Evolutionary conservation across 2,797 vertebrate genomes (phyloP).

Genomic region (Pempheris klunzingeri): DNA sequence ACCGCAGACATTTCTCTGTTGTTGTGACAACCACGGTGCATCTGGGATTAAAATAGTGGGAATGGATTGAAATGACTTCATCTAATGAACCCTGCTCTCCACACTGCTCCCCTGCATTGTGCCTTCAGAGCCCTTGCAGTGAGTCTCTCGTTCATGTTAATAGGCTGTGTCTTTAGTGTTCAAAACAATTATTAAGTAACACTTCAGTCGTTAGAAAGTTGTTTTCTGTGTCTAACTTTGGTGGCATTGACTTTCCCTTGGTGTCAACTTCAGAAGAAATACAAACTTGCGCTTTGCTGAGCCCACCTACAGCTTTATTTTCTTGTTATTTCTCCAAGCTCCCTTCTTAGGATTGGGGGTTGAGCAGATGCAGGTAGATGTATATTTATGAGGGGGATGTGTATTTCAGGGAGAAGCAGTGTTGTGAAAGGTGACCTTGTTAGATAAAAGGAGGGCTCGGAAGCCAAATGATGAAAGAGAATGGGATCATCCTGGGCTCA

Average conservation of each 20-base stretch:
- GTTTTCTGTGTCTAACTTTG: conserved; percentile 50
- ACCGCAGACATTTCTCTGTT: conserved; percentile 19
- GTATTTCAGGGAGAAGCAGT: conserved; percentile 77
- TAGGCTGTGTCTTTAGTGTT: conserved; percentile 36
- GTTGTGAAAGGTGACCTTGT: conserved; percentile 85
- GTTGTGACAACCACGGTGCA: conserved; percentile 36
- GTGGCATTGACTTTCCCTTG: conserved; percentile 62
- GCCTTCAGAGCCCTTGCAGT: conserved; percentile 21
- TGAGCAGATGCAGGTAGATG: conserved; percentile 80
- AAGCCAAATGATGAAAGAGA: conserved; percentile 85
- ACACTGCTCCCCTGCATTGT: conserved; percentile 9
- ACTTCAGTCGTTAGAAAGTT: conserved; percentile 42
- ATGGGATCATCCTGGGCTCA: conserved; percentile 82
- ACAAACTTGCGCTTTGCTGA: conserved; percentile 60
- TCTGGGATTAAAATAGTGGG: conserved; percentile 62
- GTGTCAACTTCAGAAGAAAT: conserved; percentile 65
- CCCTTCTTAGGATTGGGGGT: conserved; percentile 50
- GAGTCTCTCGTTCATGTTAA: conserved; percentile 44
- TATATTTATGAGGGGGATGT: conserved; percentile 84
- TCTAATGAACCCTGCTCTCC: conserved; percentile 49
- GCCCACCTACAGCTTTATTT: conserved; percentile 75
- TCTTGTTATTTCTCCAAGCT: conserved; percentile 72
- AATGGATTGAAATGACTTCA: conserved; percentile 46
- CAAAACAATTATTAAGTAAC: conserved; percentile 55
- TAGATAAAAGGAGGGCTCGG: conserved; percentile 82